Evolutionary conservation across 2,797 vertebrate species (phyloP).

Genomic region (Synaphobranchus kaupii): DNA sequence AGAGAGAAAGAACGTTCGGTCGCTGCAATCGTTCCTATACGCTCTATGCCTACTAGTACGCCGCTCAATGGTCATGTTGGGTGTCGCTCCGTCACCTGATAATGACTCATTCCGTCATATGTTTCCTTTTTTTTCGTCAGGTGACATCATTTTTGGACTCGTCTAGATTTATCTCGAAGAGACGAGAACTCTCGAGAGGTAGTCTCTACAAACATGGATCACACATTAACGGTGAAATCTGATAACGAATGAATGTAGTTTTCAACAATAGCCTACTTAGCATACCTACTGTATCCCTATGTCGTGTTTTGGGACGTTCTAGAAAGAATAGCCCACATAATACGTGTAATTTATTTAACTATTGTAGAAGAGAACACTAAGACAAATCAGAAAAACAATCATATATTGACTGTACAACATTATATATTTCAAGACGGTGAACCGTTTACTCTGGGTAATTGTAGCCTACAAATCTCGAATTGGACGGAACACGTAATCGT

Average conservation of each 20-base stretch:
- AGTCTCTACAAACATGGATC: neutral
- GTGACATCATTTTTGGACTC: neutral
- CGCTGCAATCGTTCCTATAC: too few species aligned
- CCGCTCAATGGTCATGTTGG: slow-evolving; percentile 10
- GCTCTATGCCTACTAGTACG: too few species aligned
- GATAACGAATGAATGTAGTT: neutral
- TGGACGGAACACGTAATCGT: neutral
- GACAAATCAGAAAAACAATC: neutral
- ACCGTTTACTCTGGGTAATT: neutral
- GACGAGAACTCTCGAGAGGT: slow-evolving; percentile 28
- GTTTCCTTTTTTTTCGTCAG: slow-evolving; percentile 30
- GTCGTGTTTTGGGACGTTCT: neutral
- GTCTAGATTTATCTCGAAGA: neutral
- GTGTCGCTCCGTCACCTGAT: slow-evolving; percentile 53
- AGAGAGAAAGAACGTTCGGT: too few species aligned
- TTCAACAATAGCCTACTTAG: too few species aligned
- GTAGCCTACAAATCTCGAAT: neutral
- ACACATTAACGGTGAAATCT: neutral
- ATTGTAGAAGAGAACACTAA: neutral
- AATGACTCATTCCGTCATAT: slow-evolving; percentile 60
- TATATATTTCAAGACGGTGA: neutral
- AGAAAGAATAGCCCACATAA: neutral
- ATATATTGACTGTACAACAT: neutral
- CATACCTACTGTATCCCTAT: too few species aligned
- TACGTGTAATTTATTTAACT: neutral